Conservation (phyloP, 2,113 vertebrate species). For the Probosciger aterrimus region DNA sequence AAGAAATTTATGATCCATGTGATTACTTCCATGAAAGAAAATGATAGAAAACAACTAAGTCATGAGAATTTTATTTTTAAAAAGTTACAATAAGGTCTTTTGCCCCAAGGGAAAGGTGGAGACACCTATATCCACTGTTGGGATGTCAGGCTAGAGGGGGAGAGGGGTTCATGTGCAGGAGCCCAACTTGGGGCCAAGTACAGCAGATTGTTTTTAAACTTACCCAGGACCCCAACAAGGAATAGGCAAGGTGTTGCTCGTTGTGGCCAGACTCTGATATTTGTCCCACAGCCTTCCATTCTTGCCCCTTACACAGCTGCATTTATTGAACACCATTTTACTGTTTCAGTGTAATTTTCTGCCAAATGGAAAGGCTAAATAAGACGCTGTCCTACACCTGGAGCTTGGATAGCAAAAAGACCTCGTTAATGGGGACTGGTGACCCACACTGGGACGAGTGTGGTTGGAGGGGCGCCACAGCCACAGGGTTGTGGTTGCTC, state of each 20-base stretch:
- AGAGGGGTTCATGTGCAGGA: not conserved
- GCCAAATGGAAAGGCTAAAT: not conserved
- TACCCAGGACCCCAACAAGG: not conserved
- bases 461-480: rapidly evolving
- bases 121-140: no score
- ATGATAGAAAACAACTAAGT: constrained; percentile 33
- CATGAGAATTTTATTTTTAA: not conserved
- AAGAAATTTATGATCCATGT: constrained; percentile 65
- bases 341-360: not conserved
- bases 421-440: no score
- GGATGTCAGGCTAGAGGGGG: not conserved
- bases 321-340: not conserved
- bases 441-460: not conserved
- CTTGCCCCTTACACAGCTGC: not conserved
- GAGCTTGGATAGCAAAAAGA: not conserved
- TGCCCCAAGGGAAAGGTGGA: not conserved
- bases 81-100: not conserved
- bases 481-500: rapidly evolving
- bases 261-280: not conserved
- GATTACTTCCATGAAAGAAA: constrained; percentile 54
- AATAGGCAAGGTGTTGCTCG: not conserved
- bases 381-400: not conserved
- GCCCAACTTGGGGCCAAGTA: not conserved
- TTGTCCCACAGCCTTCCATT: not conserved
- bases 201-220: not conserved